A percentile compares a stretch with the other conserved stretches of the same genome.
phyloP scores from a whole-genome alignment of 2,113 vertebrate genomes.

The human (Homo sapiens) region GRCh38 chr2:212254501-212255000 shows the following conservation, averaged over 20 bases:
- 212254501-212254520: constrained; percentile 55
- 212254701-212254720: not conserved
- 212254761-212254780: not conserved
- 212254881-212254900: not conserved
- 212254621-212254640: constrained; percentile 63
- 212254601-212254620: constrained; percentile 57
- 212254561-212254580: not conserved
- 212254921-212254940: not conserved
- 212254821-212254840: not conserved
- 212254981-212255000: not conserved
- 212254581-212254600: not conserved
- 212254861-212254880: not conserved
- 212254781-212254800: not conserved
- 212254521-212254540: constrained; percentile 50
- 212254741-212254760: not conserved
- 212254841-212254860: not conserved
- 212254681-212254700: constrained; percentile 2
- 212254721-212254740: not conserved
- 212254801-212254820: not conserved
- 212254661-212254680: not conserved
- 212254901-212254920: not conserved
- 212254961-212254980: not conserved
- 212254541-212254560: constrained; percentile 72
- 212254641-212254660: not conserved
- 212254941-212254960: not conserved